Conservation (phyloP, 1,140 invertebrate species). For the Philaenus spumarius region DNA sequence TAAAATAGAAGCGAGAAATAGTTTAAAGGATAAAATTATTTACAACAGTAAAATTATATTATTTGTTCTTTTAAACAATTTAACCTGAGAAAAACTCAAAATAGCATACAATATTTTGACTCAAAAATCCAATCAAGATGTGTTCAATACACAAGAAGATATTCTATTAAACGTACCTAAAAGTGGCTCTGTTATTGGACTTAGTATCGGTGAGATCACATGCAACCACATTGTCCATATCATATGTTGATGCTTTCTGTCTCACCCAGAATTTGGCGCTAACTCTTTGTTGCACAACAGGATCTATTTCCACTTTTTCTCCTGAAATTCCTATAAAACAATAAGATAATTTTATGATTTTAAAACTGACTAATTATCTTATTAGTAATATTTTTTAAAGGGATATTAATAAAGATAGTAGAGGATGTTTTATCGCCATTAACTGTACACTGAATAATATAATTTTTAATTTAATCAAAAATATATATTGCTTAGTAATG, state of each 20-base stretch:
- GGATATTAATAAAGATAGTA: no score
- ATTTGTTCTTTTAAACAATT: no score
- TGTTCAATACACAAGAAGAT: no score
- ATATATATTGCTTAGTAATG: no score
- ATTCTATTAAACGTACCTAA: conserved; percentile 31
- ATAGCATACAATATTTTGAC: no score
- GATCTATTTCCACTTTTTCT: conserved; percentile 87
- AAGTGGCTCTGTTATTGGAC: conserved; percentile 41
- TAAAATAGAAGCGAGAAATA: no score
- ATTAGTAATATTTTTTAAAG: no score
- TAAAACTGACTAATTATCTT: not conserved
- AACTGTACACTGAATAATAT: not conserved
- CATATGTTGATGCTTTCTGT: conserved; percentile 64
- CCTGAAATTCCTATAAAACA: conserved; percentile 63
- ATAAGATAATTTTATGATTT: not conserved
- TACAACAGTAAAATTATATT: no score
- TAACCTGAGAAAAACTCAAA: no score
- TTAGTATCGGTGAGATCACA: conserved; percentile 72
- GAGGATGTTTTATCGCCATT: not conserved
- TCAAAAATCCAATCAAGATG: no score
- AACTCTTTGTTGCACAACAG: conserved; percentile 57
- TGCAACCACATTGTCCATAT: conserved; percentile 77
- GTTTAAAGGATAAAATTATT: no score
- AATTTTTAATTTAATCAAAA: not conserved
- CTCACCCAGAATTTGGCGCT: conserved; percentile 60